Base-by-base conservation (phyloP, 2,797 vertebrate genomes). In the Pitangus sulphuratus region DNA sequence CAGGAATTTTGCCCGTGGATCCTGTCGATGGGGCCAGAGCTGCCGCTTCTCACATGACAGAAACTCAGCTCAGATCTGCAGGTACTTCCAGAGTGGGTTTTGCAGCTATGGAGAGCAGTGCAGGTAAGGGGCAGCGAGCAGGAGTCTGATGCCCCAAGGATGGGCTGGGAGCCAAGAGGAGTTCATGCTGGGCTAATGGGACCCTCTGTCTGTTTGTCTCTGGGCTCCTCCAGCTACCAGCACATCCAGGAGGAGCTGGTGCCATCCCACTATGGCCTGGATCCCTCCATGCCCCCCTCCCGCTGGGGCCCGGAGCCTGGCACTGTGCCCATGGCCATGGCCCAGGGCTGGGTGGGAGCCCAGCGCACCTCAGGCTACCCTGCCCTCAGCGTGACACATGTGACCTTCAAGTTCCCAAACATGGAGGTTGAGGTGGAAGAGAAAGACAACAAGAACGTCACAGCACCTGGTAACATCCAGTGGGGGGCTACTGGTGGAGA, bases 21-120 rank as follows among this genome's bases (percentile, higher is more conserved):
- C 47, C 40, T 98, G 98, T 95, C 96, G 88, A 75, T 97, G 97
- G 97, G 98, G 98, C 78, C 69, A 82, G 20, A 98, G 96, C 71
- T 99, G 98, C 93, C 94, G 44, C 64, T 99, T 98, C 96, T 97
- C 95, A 1, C 98, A 98, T 21, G 98, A 98, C 56, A 90, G 93
- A 42, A 98, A 93, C 14, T 79, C 96, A 24, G 17, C 96, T 47
- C 98, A 89, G 64, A 93, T 98, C 90, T 99, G 99, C 97, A 97
- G 98, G 70, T 98, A 98, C 95, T 99, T 98, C 97, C 98, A 98
- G 97, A 98, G 98, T 68, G 98, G 98, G 66, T 96, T 93, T 76
- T 99, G 99, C 95, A 98, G 98, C 97, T 98, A 97, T 15, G 98
- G 98, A 47, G 98, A 98, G 24, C 61, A 39, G 9, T 99, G 99